Base-by-base conservation (phyloP, 2,888 invertebrate genomes). In the Sinotaia quadrata region DNA sequence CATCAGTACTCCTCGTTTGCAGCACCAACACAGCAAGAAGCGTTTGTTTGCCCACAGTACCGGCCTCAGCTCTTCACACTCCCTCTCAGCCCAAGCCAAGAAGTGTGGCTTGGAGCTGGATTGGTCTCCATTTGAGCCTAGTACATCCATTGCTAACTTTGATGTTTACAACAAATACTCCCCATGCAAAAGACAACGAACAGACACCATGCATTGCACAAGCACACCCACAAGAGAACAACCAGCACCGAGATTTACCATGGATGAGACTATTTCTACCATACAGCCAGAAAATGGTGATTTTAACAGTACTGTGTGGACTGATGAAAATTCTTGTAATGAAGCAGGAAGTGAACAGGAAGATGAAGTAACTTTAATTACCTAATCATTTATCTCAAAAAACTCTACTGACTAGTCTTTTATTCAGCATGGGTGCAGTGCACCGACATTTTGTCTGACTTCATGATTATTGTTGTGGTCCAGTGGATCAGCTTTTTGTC, bases 221-320 rank as follows among this genome's bases (percentile, higher is more conserved):
- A 65, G 65, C 33, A 65, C 65, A 15, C 65, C 65, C 21, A 56
- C 18, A 8, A 47, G 24, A 47, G 1, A 18, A 24, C 21, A 47
- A 47, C 7, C 47, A 15, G 47, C 21, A 18, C 2, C n/a, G 24
- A 18, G 47, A 12, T 65, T 65, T 31, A 24, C 15, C 21, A 56
- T 65, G 54, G 56, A 65, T 4, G 65, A 65, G 2, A 54, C 65
- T 4, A 37, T 65, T 44, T 65, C 65, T 8, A 65, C 65, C 21
- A 65, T 65, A 12, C 31, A 41, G 4, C 56, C 44, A 15, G 65
- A 65, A 5, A 21, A 27, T 4, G 24, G 10, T 44, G 44, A 56
- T 29, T 8, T 44, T 15, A 41, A 65, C 44, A 44, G n/a, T 4
- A 65, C 65, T 33, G 12, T 65, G 8, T 2, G 24, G n/a, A 65